These are phyloP conservation scores for Thamnophis sirtalis DNA, from an alignment of 2,113 vertebrate genomes.

Conservation along the genomic window DNA sequence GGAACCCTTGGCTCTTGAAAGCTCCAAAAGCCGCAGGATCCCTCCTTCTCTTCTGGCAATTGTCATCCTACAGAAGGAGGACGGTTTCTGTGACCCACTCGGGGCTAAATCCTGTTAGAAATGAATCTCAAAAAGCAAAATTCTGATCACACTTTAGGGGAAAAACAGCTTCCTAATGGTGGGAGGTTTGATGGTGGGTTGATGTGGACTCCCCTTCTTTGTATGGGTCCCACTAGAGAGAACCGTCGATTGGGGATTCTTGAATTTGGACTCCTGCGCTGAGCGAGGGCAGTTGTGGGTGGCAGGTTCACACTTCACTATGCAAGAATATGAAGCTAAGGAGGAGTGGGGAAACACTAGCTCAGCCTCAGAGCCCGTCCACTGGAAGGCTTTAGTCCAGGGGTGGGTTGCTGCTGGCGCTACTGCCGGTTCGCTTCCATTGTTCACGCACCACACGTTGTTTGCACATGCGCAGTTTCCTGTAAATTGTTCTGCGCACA, in stretches of 20 bases:
- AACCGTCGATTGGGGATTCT: neutral
- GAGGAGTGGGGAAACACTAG: neutral
- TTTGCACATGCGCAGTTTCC: no score
- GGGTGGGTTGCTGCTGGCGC: no score
- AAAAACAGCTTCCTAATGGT: neutral
- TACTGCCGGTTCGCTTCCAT: no score
- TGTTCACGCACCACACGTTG: no score
- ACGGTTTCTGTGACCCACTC: neutral
- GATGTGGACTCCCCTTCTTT: neutral
- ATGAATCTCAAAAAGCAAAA: neutral
- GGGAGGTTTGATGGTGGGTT: neutral
- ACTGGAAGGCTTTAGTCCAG: neutral
- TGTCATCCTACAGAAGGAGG: neutral
- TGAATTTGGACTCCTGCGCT: neutral
- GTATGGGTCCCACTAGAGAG: neutral
- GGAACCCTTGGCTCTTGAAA: neutral
- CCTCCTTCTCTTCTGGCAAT: neutral
- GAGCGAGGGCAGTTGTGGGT: neutral
- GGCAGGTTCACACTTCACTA: neutral
- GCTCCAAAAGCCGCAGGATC: neutral
- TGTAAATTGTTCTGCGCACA: no score
- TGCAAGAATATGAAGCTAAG: neutral
- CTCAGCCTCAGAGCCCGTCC: neutral
- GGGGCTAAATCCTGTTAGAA: neutral
- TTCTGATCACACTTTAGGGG: neutral